Base-by-base conservation (phyloP, 2,797 vertebrate genomes). In the Dicrostonyx torquatus region DNA sequence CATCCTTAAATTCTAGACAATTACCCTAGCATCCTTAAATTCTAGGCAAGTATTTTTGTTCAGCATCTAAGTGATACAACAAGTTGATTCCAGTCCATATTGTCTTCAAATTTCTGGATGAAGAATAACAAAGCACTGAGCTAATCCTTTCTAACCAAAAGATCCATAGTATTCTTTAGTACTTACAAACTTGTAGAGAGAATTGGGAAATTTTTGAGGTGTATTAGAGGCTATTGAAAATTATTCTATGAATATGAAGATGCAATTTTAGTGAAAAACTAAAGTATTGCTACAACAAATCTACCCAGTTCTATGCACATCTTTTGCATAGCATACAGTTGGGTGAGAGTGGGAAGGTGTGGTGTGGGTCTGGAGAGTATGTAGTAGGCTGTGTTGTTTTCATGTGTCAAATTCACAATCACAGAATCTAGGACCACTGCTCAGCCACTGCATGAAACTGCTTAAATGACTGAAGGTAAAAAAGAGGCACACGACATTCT, bases 1-100 rank as follows among this genome's bases (percentile, higher is more conserved):
- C 93, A 91, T 96, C 37, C 95, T 95, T 97, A 97, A 97, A 97
- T 96, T 97, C 95, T 97, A 95, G 92, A 97, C 77, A 96, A 97
- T 97, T 96, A 97, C 94, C 89, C 72, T 84, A 90, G 55, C 86
- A 95, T 94, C 78, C 53, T 95, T 95, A 97, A 94, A 90, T 88
- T 95, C 93, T 90, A 95, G 83, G 90, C 70, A 97, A 96, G 95
- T 79, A 80, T 92, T 87, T 93, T 86, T 75, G 94, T 64, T 45
- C 24, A 86, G 3, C 60, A 60, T 94, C 64, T 85, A 95, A 97
- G 93, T 90, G 29, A 92, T 93, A 90, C 24, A 95, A 93, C 34
- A 95, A 92, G 31, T 92, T 95, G 91, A 90, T 64, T 97, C 89
- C 66, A 78, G 29, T 94, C 55, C 26, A 55, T 83, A 90, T 85